A percentile compares a stretch with the other conserved stretches of the same genome.
phyloP scores from a whole-genome alignment of 2,113 vertebrate genomes.

The Maccullochella peelii region DNA sequence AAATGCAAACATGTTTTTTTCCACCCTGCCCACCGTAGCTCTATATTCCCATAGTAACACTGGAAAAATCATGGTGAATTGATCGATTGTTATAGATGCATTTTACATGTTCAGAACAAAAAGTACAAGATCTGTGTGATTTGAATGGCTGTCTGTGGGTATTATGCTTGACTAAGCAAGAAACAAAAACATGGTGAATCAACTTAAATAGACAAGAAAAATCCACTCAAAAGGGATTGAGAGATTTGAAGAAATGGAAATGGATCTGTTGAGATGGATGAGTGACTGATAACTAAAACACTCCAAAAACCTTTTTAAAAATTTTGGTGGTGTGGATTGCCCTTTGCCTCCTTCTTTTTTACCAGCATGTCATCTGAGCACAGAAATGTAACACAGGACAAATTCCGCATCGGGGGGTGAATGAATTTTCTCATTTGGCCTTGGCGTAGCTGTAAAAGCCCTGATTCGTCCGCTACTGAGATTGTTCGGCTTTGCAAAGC shows the following conservation, averaged over 20 bases:
- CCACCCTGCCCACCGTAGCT: neutral
- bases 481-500: neutral
- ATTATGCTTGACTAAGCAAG: neutral
- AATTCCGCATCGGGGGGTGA: neutral
- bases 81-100: neutral
- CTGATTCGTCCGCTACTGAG: neutral
- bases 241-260: neutral
- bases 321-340: neutral
- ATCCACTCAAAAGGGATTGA: neutral
- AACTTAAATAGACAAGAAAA: neutral
- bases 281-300: neutral
- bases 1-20: neutral
- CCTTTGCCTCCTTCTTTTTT: neutral
- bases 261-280: neutral
- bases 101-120: conserved; percentile 5
- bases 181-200: neutral
- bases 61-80: neutral
- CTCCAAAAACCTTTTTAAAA: neutral
- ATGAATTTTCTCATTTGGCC: neutral
- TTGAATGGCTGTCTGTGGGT: neutral
- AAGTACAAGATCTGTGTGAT: neutral
- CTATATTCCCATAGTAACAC: neutral
- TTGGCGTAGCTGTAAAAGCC: neutral
- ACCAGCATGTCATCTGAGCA: neutral
- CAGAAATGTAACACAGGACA: neutral